A percentile compares a stretch with the other conserved stretches of the same genome.
Conservation (phyloP, 2,113 vertebrate genomes). For the Oryzias javanicus region DNA sequence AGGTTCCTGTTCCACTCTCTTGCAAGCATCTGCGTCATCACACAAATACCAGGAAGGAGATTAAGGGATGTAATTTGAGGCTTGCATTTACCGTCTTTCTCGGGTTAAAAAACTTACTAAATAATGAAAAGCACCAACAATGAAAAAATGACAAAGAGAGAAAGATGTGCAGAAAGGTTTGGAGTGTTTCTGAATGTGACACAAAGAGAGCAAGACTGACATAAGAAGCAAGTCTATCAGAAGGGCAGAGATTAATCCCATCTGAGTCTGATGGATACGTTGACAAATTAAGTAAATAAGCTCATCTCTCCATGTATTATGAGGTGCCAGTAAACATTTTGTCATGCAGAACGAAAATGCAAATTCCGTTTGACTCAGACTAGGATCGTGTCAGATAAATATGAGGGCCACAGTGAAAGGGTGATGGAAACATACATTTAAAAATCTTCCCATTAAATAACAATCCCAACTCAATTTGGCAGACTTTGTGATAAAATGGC, state of each 20-base stretch:
- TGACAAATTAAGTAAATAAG: constrained; percentile 62
- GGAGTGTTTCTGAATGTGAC: constrained; percentile 5
- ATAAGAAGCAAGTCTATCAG: constrained; percentile 37
- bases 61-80: not conserved
- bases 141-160: constrained; percentile 6
- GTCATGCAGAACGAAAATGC: constrained; percentile 39
- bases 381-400: constrained; percentile 44
- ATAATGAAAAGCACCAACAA: not conserved
- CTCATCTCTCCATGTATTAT: constrained; percentile 45
- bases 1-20: not conserved
- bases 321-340: constrained; percentile 46
- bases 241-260: constrained; percentile 51
- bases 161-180: not conserved
- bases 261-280: constrained; percentile 58
- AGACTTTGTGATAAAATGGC: constrained; percentile 16
- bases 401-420: constrained; percentile 9
- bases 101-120: not conserved
- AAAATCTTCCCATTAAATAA: constrained; percentile 30
- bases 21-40: not conserved
- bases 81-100: not conserved
- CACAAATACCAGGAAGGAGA: not conserved
- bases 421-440: not conserved
- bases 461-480: constrained; percentile 22
- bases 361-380: constrained; percentile 38
- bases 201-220: constrained; percentile 24